Conservation (phyloP, 2,888 invertebrate species). For the Trichogramma evanescens region DNA sequence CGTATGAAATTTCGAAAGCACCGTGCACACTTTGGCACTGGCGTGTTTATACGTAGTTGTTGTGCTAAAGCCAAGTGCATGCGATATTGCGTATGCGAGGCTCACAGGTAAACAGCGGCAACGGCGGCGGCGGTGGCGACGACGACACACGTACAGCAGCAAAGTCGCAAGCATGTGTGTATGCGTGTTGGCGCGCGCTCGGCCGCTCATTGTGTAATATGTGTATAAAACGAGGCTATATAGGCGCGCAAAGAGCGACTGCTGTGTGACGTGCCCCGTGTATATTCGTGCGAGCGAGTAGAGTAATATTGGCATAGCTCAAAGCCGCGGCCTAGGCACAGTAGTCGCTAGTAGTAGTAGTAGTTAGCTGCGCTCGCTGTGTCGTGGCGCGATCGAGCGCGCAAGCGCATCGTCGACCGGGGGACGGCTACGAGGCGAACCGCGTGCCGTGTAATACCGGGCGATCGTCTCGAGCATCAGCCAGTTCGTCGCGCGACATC, state of each 20-base stretch:
- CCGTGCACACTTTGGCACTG: too few relatives aligned
- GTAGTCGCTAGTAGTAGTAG: neutral
- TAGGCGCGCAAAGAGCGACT: neutral
- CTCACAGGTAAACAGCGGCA: constrained; percentile 8
- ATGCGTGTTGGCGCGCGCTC: neutral
- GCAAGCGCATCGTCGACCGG: neutral
- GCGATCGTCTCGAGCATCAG: constrained; percentile 9
- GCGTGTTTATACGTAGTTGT: neutral
- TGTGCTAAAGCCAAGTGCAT: neutral
- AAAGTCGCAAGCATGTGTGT: neutral
- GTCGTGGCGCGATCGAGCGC: neutral
- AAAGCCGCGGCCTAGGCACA: too few relatives aligned
- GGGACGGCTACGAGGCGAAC: too few relatives aligned
- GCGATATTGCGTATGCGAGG: neutral
- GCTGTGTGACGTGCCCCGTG: neutral
- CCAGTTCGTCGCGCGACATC: constrained; percentile 23
- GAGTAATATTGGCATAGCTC: neutral
- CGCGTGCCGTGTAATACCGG: too few relatives aligned
- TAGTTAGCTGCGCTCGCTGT: neutral
- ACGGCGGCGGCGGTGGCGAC: neutral
- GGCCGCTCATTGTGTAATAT: too few relatives aligned
- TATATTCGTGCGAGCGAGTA: neutral
- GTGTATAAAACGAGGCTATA: too few relatives aligned
- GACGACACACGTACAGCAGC: neutral
- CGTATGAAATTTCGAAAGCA: too few relatives aligned